Evolutionary conservation across 2,113 vertebrate genomes (phyloP).

Genomic region (Serilophus lunatus): DNA sequence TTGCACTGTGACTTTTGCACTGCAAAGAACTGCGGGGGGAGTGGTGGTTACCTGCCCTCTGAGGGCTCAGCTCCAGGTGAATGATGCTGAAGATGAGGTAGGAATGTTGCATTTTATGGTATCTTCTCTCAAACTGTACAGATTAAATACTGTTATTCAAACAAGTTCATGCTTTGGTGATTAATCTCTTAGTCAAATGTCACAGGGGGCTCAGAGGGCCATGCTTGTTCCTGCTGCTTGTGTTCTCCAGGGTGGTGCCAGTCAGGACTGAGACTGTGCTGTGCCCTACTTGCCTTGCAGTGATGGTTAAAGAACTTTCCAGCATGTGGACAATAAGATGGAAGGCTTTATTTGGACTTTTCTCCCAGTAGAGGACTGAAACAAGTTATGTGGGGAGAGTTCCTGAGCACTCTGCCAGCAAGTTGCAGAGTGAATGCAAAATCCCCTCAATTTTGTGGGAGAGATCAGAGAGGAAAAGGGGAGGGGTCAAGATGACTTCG

Average conservation of each 20-base stretch:
- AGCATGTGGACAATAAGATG: fast-evolving
- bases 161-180: neutral
- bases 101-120: constrained; percentile 29
- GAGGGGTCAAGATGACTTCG: neutral
- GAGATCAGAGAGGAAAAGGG: neutral
- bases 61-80: constrained; percentile 16
- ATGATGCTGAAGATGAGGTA: constrained; percentile 29
- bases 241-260: fast-evolving
- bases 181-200: neutral
- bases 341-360: fast-evolving
- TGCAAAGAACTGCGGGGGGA: neutral
- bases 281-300: fast-evolving
- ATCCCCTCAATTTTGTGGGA: neutral
- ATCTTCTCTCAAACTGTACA: constrained; percentile 32
- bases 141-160: constrained; percentile 63
- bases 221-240: fast-evolving
- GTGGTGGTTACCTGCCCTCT: neutral
- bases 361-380: neutral
- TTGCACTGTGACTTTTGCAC: constrained; percentile 45
- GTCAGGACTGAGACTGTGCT: neutral
- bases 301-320: fast-evolving
- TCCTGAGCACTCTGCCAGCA: fast-evolving
- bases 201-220: fast-evolving
- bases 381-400: fast-evolving
- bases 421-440: neutral